Evolutionary conservation across 2,888 invertebrate genomes (phyloP), one percentile per base, ranked within the genome.

Genomic region (Drosophila borborema): DNA sequence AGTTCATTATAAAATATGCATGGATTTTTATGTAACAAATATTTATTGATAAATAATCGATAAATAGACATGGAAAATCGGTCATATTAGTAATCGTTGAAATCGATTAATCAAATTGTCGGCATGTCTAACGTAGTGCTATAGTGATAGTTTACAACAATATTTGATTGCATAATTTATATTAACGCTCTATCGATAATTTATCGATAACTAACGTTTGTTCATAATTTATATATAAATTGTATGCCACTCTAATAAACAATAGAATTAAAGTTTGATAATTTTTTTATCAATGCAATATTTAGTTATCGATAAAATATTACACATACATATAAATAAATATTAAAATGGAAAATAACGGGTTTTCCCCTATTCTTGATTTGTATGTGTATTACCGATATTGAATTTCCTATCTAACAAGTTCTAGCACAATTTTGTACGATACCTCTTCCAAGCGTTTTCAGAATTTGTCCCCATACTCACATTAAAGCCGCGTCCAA

Each of bases 401-500:
- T 31, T 23, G 6, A 31, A 10, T 36, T 16, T 51, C 10, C n/a
- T 0, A n/a, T 38, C 23, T 16, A 36, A 38, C 48, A 36, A 55
- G 0, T 2, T 23, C 14, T 3, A 10, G 16, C 8, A 12, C n/a
- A 48, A 20, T 72, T 72, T 49, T 40, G 62, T 62, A 23, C 41
- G 4, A 28, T 34, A n/a, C 6, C 23, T 31, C 43, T 38, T 62
- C 51, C 74, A 64, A 72, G 72, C 78, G 62, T 53, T 71, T 64
- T 69, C 69, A 10, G 40, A 75, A 86, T 77, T 59, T 65, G 60
- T 82, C 74, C 72, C 80, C 64, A 72, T 90, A 92, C 92, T 93
- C 89, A 93, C 93, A 88, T 91, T 91, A 85, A 92, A 93, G 68
- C 91, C 92, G 63, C 91, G 91, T 82, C 93, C 93, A 80, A 93